Evolutionary conservation across 2,888 invertebrate genomes (phyloP).

Genomic region (Perizoma affinitatum): DNA sequence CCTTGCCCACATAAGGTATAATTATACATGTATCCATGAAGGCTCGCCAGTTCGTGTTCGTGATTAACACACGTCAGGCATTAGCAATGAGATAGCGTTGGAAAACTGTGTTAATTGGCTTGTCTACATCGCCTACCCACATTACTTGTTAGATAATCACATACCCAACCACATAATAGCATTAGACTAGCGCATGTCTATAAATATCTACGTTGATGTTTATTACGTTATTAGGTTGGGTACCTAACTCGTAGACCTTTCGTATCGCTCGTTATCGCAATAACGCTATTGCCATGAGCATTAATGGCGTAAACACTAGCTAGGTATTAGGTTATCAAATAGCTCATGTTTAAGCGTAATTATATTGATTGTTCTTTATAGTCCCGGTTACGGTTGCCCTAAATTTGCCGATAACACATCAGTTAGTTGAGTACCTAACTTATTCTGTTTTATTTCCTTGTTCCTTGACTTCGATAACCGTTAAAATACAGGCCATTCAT

Average conservation of each 20-base stretch:
- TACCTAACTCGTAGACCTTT: conserved; percentile 50
- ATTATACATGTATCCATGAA: conserved; percentile 18
- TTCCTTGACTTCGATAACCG: conserved; percentile 29
- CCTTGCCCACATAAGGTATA: conserved; percentile 13
- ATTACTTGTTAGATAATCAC: conserved; percentile 45
- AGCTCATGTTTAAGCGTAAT: conserved; percentile 52
- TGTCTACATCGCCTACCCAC: conserved; percentile 36
- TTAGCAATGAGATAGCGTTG: conserved; percentile 32
- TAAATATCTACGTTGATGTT: conserved; percentile 46
- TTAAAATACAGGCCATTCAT: conserved; percentile 29
- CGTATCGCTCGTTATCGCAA: conserved; percentile 54
- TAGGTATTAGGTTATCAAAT: conserved; percentile 52
- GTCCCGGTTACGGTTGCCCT: conserved; percentile 49
- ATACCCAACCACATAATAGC: conserved; percentile 39
- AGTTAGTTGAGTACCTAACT: conserved; percentile 39
- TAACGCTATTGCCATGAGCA: conserved; percentile 49
- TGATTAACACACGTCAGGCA: conserved; percentile 33
- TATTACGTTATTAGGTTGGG: conserved; percentile 41
- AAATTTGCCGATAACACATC: conserved; percentile 44
- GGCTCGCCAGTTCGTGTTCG: conserved; percentile 26
- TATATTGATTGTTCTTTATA: conserved; percentile 59
- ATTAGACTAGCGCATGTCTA: conserved; percentile 38
- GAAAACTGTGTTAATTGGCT: conserved; percentile 52
- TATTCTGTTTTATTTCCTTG: conserved; percentile 31
- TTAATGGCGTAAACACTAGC: conserved; percentile 52